phyloP scores from a whole-genome alignment of 2,113 vertebrate genomes.

The Alosa alosa region DNA sequence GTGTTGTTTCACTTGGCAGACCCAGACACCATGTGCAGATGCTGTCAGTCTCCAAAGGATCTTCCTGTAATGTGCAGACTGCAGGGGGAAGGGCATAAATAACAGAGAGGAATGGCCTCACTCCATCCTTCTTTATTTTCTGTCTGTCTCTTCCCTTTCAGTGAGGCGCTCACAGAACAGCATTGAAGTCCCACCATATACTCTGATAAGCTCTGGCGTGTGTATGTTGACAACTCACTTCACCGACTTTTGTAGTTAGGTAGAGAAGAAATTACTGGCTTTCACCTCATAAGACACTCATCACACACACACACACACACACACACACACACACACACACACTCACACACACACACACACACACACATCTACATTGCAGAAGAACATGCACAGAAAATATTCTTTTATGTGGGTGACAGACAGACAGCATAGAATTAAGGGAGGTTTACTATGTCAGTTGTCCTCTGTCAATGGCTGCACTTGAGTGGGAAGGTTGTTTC shows the following conservation, averaged over 20 bases:
- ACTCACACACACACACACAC: background rate
- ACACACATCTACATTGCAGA: background rate
- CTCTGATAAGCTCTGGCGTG: slow-evolving; percentile 54
- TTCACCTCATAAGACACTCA: slow-evolving; percentile 39
- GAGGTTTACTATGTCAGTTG: too few species aligned
- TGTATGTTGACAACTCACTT: slow-evolving; percentile 54
- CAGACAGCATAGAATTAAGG: too few species aligned
- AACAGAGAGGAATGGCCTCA: slow-evolving; percentile 51
- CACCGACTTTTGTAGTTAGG: slow-evolving; percentile 58
- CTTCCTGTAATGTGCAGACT: slow-evolving; percentile 61
- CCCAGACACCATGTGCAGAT: slow-evolving; percentile 60
- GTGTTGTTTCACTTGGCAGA: slow-evolving; percentile 56
- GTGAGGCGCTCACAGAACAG: slow-evolving; percentile 45
- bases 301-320: slow-evolving; percentile 49
- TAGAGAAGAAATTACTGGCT: slow-evolving; percentile 57
- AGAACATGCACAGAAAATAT: too few species aligned
- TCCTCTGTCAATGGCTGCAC: too few species aligned
- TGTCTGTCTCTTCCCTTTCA: slow-evolving; percentile 28
- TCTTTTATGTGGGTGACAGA: background rate
- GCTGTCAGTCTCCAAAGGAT: slow-evolving; percentile 58
- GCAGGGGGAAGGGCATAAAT: slow-evolving; percentile 58
- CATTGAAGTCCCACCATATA: slow-evolving; percentile 47
- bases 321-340: background rate
- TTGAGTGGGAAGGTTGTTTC: too few species aligned
- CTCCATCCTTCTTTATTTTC: slow-evolving; percentile 18